Base-by-base conservation (phyloP, 1,140 invertebrate species). In the Papilio xuthus region DNA sequence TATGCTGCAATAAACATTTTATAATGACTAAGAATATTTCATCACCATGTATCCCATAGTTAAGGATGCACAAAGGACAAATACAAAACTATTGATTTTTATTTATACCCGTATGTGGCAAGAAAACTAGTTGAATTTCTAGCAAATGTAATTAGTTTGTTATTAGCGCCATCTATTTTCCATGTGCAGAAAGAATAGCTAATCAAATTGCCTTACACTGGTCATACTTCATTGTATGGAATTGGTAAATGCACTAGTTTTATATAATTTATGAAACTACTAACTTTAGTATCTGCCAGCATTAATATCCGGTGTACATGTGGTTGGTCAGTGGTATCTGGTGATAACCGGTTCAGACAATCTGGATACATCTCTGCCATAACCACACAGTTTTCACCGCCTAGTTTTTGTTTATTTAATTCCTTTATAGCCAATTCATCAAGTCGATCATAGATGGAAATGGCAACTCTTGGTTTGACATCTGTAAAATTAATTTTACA, bases 211-310 rank as follows among this genome's bases (percentile, higher is more conserved):
- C 18, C 15, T 47, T 47, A 47, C 44, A 15, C 1, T 18, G 44
- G 44, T 47, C 15, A 47, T 15, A 47, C 18, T 47, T 18, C 44
- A 47, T 13, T 4, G 44, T 18, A 47, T 47, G 15, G 44, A 6
- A 18, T 47, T 13, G 44, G 12, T 10, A 13, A 13, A 4, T 44
- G 42, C 12, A 9, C 6, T 50, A n/a, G 15, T 50, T 9, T 15
- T 18, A 53, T 53, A 44, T 13, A 8, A 53, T 53, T 8, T 53
- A 8, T n/a, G 4, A 47, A 18, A 67, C 26, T 41, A 85, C 84
- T 83, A 78, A 93, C 92, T 78, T 93, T 92, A 28, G 92, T 93
- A 79, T 93, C 91, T 72, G 92, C 91, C 12, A 93, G 71, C 92
- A 93, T 93, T n/a, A 93, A 80, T 77, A 93, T 89, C 63, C 85